These are phyloP conservation scores for Dasysyrphus tricinctus DNA, from an alignment of 2,888 invertebrate genomes.

Conservation along the genomic window DNA sequence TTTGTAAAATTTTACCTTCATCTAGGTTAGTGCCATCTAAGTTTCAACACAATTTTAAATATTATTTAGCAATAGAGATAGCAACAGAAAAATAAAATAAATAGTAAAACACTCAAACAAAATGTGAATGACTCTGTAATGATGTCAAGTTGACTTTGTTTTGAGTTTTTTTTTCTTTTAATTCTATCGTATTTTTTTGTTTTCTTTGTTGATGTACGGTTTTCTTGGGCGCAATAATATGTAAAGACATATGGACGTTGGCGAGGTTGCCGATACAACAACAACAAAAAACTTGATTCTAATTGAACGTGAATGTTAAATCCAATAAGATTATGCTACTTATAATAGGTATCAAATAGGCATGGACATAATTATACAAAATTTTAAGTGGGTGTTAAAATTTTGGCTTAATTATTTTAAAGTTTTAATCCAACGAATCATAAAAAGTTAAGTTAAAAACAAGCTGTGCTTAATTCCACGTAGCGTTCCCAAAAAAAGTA, in stretches of 20 bases:
- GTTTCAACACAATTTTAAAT: constrained; percentile 37
- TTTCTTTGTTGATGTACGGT: constrained; percentile 40
- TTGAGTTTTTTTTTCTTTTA: constrained; percentile 43
- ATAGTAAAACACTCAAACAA: constrained; percentile 42
- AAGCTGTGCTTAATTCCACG: too few species aligned
- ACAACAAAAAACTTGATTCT: constrained; percentile 37
- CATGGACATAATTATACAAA: background rate
- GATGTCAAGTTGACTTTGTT: constrained; percentile 77
- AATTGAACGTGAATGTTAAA: constrained; percentile 38
- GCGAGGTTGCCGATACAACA: constrained; percentile 40
- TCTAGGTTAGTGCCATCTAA: constrained; percentile 31
- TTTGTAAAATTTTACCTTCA: constrained; percentile 34
- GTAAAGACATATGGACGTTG: constrained; percentile 41
- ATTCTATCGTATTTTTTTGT: constrained; percentile 49
- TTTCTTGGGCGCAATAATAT: constrained; percentile 51
- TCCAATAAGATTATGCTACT: background rate
- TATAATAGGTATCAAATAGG: background rate
- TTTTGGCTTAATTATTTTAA: background rate
- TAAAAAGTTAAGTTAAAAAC: too few species aligned
- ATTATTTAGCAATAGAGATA: constrained; percentile 43
- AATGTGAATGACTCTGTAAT: constrained; percentile 77
- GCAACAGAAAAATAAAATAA: constrained; percentile 36
- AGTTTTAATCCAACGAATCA: too few species aligned
- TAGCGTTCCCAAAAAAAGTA: too few species aligned
- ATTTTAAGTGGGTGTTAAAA: background rate